Conservation (phyloP, 2,888 invertebrate species). For the Perdita meconis region DNA sequence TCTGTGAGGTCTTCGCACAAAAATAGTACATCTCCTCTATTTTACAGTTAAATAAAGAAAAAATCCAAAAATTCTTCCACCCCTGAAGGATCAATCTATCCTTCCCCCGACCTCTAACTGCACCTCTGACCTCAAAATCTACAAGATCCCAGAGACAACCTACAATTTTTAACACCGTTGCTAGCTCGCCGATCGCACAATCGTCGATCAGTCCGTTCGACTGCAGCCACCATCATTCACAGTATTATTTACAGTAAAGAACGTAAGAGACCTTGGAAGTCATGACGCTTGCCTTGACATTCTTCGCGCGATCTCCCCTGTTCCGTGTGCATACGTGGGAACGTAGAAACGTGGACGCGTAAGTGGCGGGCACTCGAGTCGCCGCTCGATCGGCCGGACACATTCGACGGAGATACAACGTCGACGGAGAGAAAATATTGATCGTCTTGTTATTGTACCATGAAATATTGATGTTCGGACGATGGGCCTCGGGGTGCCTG, state of each 20-base stretch:
- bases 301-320: slow-evolving; percentile 39
- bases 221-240: slow-evolving; percentile 6
- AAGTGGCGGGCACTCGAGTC: no score
- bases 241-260: slow-evolving; percentile 30
- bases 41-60: no score
- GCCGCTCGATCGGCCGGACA: slow-evolving; percentile 10
- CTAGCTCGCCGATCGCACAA: no score
- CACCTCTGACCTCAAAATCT: no score
- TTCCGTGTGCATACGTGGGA: slow-evolving; percentile 50
- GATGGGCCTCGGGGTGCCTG: slow-evolving; percentile 30
- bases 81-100: no score
- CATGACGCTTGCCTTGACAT: slow-evolving; percentile 55
- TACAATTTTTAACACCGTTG: no score
- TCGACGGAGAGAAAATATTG: slow-evolving; percentile 46
- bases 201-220: neutral
- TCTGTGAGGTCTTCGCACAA: no score
- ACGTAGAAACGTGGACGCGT: slow-evolving; percentile 27
- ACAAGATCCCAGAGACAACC: no score
- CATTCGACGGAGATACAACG: slow-evolving; percentile 2
- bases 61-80: no score
- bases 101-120: no score
- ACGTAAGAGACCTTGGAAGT: slow-evolving; percentile 46
- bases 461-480: slow-evolving; percentile 54
- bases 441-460: slow-evolving; percentile 43
- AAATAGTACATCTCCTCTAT: no score